phyloP scores from a whole-genome alignment of 64 coral and sea anemone genomes.

The Stylophora pistillata region DNA sequence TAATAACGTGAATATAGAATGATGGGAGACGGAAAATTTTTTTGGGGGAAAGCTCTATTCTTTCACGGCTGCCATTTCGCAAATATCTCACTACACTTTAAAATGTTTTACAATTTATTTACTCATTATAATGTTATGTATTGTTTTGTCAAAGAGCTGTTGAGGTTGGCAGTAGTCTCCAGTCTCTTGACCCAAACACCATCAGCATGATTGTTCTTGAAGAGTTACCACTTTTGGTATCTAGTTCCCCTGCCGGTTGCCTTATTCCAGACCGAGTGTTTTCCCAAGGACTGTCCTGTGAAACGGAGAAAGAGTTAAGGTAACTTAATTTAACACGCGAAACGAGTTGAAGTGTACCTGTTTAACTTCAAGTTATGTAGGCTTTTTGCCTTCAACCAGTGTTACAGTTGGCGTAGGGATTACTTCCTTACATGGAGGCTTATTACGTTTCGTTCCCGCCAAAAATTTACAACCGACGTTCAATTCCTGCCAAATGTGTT shows the following conservation, averaged over 20 bases:
- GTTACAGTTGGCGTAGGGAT: neutral
- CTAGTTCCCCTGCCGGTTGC: conserved; percentile 29
- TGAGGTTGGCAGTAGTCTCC: conserved; percentile 53
- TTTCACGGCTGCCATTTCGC: no score
- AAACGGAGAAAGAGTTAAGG: conserved; percentile 70
- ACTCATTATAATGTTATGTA: neutral
- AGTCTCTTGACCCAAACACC: conserved; percentile 76
- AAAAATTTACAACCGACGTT: neutral
- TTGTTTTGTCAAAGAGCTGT: conserved; percentile 31
- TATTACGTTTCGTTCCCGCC: neutral
- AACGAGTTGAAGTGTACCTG: neutral
- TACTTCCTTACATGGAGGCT: neutral
- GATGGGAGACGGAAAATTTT: no score
- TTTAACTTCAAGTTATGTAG: no score
- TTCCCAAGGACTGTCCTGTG: conserved; percentile 5
- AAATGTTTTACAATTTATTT: neutral
- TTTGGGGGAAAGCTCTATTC: no score
- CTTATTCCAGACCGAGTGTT: conserved; percentile 66
- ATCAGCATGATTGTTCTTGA: conserved; percentile 85
- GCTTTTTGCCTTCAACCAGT: no score
- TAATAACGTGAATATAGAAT: no score
- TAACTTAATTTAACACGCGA: neutral
- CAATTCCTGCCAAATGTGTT: neutral
- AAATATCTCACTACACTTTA: no score
- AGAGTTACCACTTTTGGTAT: conserved; percentile 64